Percentiles rank a stretch among this genome's conserved stretches.
Conservation (phyloP, 2,113 vertebrate species). For the Prochilodus magdalenae region DNA sequence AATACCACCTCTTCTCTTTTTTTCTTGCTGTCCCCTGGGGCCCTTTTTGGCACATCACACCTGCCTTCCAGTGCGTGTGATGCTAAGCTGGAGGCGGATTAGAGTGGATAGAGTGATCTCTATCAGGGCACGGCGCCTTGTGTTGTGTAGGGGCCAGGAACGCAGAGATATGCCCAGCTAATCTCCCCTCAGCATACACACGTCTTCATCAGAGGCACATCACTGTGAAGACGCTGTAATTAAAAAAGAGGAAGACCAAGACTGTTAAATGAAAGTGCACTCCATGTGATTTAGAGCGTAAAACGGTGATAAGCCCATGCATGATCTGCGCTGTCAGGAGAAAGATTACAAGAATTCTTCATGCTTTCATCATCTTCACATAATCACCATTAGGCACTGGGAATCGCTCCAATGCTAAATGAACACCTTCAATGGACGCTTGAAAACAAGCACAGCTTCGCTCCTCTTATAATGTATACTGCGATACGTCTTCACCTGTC, state of each 20-base stretch:
- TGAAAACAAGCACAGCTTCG: not conserved
- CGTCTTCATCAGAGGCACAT: slow-evolving; percentile 16
- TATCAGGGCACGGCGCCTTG: slow-evolving; percentile 29
- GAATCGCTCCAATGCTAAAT: not conserved
- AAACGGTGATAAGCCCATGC: not conserved
- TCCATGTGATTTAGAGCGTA: not conserved
- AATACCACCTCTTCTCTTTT: not conserved
- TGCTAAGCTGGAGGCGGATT: slow-evolving; percentile 36
- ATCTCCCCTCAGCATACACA: not conserved
- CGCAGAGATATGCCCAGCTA: not conserved
- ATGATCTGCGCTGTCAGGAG: not conserved
- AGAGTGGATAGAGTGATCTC: slow-evolving; percentile 38
- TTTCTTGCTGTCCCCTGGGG: not conserved
- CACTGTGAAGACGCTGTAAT: not conserved
- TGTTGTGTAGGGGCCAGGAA: not conserved
- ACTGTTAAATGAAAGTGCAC: not conserved
- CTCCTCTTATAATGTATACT: not conserved
- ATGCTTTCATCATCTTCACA: not conserved
- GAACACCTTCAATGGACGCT: not conserved
- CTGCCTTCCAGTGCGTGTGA: slow-evolving; percentile 32
- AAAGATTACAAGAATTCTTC: slow-evolving; percentile 1
- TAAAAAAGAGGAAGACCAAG: not conserved
- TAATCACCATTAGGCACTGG: not conserved
- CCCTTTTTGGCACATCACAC: slow-evolving; percentile 10
- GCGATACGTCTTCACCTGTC: not conserved